phyloP scores from a whole-genome alignment of 2,888 invertebrate species.

The Cryptocephalus moraei region DNA sequence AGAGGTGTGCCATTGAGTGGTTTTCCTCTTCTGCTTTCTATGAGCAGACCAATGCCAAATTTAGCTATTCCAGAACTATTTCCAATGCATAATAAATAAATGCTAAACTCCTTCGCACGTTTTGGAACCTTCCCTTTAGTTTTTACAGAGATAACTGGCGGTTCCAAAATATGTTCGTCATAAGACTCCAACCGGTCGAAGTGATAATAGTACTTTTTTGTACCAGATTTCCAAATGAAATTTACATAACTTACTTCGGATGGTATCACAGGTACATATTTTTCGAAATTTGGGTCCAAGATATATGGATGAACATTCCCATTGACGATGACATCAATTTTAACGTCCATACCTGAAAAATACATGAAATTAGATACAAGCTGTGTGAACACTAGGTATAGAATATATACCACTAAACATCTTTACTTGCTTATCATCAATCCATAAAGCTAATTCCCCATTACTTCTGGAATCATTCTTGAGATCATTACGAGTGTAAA shows the following conservation, averaged over 20 bases:
- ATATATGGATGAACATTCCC: conserved; percentile 80
- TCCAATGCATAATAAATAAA: conserved; percentile 76
- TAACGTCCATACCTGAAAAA: conserved; percentile 66
- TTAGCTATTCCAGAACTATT: conserved; percentile 81
- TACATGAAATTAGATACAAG: neutral
- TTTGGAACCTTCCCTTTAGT: conserved; percentile 77
- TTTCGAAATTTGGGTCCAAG: conserved; percentile 81
- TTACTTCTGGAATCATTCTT: conserved; percentile 36
- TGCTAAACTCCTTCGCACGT: conserved; percentile 82
- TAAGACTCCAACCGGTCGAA: conserved; percentile 79
- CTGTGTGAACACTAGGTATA: neutral
- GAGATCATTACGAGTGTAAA: conserved; percentile 30
- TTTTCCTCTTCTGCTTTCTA: conserved; percentile 69
- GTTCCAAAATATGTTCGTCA: conserved; percentile 72
- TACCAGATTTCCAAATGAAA: conserved; percentile 82
- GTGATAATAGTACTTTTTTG: conserved; percentile 72
- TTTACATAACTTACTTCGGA: conserved; percentile 85
- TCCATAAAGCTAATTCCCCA: conserved; percentile 74
- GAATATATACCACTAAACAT: conserved; percentile 70
- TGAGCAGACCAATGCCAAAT: conserved; percentile 76
- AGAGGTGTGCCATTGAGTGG: conserved; percentile 81
- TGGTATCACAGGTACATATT: conserved; percentile 81
- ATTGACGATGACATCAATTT: conserved; percentile 82
- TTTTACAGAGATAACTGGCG: conserved; percentile 82
- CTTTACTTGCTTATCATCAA: conserved; percentile 83